Conservation (phyloP, 2,888 invertebrate genomes). For the Invenusta paracnida region DNA sequence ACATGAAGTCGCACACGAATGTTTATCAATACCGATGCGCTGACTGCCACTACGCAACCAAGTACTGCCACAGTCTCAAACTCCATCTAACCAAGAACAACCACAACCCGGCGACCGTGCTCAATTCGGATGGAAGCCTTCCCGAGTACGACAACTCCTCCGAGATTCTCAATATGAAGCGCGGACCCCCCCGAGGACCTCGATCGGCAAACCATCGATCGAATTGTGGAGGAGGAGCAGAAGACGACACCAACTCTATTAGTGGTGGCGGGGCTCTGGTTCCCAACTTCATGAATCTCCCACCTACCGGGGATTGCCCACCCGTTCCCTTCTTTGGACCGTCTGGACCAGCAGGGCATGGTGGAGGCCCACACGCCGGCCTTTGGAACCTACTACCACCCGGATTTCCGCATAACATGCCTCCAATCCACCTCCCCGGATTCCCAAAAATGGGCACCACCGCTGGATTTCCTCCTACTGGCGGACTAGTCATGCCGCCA, state of each 20-base stretch:
- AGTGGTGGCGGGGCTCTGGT: too few relatives aligned
- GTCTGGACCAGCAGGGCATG: neutral
- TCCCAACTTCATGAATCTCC: neutral
- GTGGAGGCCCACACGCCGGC: neutral
- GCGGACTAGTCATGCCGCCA: neutral
- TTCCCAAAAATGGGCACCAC: neutral
- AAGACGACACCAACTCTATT: neutral
- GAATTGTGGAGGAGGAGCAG: neutral
- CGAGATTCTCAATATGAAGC: slow-evolving; percentile 47
- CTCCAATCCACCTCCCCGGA: neutral
- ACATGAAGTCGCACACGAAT: slow-evolving; percentile 91
- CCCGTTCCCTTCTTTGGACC: neutral
- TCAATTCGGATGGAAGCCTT: slow-evolving; percentile 64
- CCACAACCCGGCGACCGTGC: slow-evolving; percentile 82
- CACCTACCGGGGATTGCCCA: neutral
- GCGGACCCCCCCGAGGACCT: slow-evolving; percentile 58
- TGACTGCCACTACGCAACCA: slow-evolving; percentile 74
- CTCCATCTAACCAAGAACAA: slow-evolving; percentile 83
- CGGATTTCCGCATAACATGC: neutral
- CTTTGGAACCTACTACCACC: neutral
- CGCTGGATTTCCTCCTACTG: neutral
- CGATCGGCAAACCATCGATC: slow-evolving; percentile 44
- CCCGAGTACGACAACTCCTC: slow-evolving; percentile 44
- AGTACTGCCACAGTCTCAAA: slow-evolving; percentile 94
- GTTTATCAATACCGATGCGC: slow-evolving; percentile 89